A percentile compares a stretch with the other conserved stretches of the same genome.
Evolutionary conservation across 2,797 vertebrate species (phyloP).

Genomic region (Cuculus canorus): DNA sequence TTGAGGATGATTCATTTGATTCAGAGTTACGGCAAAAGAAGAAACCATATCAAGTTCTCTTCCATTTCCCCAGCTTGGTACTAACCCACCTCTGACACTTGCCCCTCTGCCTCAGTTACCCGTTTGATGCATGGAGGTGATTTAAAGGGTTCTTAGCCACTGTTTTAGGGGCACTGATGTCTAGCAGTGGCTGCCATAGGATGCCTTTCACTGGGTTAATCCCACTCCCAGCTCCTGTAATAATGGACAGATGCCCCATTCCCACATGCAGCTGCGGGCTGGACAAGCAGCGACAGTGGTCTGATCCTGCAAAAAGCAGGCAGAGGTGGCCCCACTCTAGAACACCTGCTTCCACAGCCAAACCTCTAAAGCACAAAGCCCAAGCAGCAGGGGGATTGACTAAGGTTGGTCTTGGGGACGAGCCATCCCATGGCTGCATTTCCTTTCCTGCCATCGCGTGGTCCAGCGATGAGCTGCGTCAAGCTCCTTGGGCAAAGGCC

Average conservation of each 20-base stretch:
- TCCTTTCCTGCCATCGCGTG: rapidly evolving
- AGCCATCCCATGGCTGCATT: rapidly evolving
- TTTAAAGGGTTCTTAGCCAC: background rate
- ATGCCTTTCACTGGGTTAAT: background rate
- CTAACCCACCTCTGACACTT: background rate
- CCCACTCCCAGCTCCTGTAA: background rate
- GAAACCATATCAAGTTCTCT: background rate
- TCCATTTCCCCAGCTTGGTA: background rate
- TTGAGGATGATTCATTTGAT: background rate
- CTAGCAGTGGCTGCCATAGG: background rate
- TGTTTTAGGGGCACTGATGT: background rate
- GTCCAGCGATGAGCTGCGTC: background rate
- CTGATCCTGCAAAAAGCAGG: background rate
- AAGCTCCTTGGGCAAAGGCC: rapidly evolving
- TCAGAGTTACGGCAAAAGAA: background rate
- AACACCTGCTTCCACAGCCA: background rate
- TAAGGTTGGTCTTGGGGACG: background rate
- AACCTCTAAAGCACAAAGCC: background rate
- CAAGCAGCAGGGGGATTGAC: rapidly evolving
- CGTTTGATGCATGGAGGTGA: background rate
- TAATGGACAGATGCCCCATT: background rate
- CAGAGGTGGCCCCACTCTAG: background rate
- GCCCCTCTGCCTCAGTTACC: background rate
- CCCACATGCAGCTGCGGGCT: rapidly evolving
- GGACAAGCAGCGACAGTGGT: background rate